Base-by-base conservation (phyloP, 2,888 invertebrate species). In the Cecidostiba fungosa region DNA sequence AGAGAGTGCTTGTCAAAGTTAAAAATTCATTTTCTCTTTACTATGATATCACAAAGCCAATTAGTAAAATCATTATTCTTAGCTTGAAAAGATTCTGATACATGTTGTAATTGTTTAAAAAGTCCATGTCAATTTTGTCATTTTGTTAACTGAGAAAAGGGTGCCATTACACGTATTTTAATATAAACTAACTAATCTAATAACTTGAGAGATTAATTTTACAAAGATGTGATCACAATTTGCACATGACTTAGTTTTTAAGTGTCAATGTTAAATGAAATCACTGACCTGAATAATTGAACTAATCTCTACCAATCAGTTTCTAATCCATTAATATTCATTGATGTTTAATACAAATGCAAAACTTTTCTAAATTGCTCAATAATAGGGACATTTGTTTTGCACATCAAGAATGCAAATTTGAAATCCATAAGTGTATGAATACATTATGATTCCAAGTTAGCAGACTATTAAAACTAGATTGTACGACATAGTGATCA, bases 301-400 rank as follows among this genome's bases (percentile, higher is more conserved):
- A 66, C 74, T 74, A 81, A 81, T 81, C 62, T 36, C 14, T 54
- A 36, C 43, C 29, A 47, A 32, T 74, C n/a, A 82, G 66, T 82
- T 23, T 82, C 66, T 66, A 82, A 76, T 69, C 66, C 12, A 82
- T 82, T 74, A 82, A 82, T 76, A 76, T 50, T 72, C 19, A 39
- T 80, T 73, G 54, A 39, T 36, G 19, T 80, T 80, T 73, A 39
- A 73, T 73, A 54, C 39, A n/a, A 32, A 50, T 43, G 16, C 43
- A 47, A 19, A 81, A 81, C 50, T 70, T 12, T 29, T 32, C n/a
- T 62, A 29, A 82, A 72, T 47, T 74, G 39, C 62, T 66, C 62
- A 47, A 74, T 4, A 74, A 62, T 74, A 47, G 69, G 12, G 32
- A 78, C 78, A 66, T 29, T 59, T 47, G 36, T 29, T n/a, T 69